Conservation (phyloP, 2,113 vertebrate species). For the Semicossyphus pulcher region DNA sequence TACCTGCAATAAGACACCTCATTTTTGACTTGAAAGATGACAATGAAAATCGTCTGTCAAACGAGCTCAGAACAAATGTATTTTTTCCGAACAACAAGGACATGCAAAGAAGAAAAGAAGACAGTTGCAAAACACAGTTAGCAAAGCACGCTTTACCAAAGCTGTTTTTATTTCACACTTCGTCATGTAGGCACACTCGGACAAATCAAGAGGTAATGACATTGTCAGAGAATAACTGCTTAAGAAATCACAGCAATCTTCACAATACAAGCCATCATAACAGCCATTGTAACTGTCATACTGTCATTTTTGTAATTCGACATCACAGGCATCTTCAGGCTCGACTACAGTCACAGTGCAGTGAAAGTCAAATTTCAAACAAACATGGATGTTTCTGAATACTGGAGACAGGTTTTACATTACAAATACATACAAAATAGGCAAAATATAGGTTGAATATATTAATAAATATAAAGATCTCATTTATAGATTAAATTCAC, state of each 20-base stretch:
- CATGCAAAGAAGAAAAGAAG: neutral
- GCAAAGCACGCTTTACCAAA: constrained; percentile 16
- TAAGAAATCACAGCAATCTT: constrained; percentile 50
- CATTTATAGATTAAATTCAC: constrained; percentile 1
- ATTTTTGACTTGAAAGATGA: neutral
- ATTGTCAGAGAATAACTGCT: constrained; percentile 12
- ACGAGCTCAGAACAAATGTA: neutral
- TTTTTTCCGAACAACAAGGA: neutral
- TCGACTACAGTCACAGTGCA: constrained; percentile 14
- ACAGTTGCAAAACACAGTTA: neutral
- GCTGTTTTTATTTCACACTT: constrained; percentile 59
- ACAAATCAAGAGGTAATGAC: constrained; percentile 15
- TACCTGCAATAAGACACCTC: no score
- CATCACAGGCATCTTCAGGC: constrained; percentile 36
- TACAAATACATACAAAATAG: constrained; percentile 53
- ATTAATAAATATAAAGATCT: constrained; percentile 42
- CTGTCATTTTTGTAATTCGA: neutral
- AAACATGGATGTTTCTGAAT: neutral
- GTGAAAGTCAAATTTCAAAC: constrained; percentile 30
- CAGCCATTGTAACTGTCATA: constrained; percentile 16
- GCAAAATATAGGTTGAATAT: constrained; percentile 16
- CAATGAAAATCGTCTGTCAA: no score
- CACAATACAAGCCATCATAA: constrained; percentile 50
- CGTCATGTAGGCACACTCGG: constrained; percentile 11
- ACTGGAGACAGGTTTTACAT: constrained; percentile 34